Conservation (phyloP, 2,797 vertebrate species). For the Schizopygopsis malacanthus region DNA sequence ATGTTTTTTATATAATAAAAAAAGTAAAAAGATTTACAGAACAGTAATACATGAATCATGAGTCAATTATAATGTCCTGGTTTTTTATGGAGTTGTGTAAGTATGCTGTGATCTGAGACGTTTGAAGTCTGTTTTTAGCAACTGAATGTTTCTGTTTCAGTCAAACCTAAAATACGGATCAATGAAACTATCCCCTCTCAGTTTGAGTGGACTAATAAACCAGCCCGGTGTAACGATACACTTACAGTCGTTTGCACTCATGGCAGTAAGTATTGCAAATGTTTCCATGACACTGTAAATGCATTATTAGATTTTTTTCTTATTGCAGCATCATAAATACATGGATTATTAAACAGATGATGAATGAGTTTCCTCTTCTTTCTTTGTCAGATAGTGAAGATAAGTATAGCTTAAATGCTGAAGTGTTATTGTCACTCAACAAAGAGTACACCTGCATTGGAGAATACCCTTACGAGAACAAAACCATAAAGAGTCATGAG, state of each 20-base stretch:
- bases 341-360: background rate
- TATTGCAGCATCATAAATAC: too few relatives aligned
- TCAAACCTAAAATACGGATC: accelerated
- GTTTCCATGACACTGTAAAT: background rate
- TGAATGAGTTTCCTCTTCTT: background rate
- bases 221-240: background rate
- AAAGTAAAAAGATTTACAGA: too few relatives aligned
- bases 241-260: conserved; percentile 49
- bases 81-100: background rate
- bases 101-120: background rate
- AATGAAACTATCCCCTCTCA: background rate
- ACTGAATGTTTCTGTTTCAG: conserved; percentile 16
- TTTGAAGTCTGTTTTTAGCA: background rate
- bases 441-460: conserved; percentile 54
- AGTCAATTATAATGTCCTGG: background rate
- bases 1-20: too few relatives aligned
- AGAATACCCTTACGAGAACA: background rate
- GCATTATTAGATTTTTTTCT: too few relatives aligned
- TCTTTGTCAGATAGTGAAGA: accelerated
- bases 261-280: conserved; percentile 46
- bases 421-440: conserved; percentile 36
- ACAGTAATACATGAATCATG: too few relatives aligned
- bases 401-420: accelerated
- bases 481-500: accelerated
- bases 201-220: background rate